Evolutionary conservation across 2,888 invertebrate genomes (phyloP).

Genomic region (Macrophya annulata): DNA sequence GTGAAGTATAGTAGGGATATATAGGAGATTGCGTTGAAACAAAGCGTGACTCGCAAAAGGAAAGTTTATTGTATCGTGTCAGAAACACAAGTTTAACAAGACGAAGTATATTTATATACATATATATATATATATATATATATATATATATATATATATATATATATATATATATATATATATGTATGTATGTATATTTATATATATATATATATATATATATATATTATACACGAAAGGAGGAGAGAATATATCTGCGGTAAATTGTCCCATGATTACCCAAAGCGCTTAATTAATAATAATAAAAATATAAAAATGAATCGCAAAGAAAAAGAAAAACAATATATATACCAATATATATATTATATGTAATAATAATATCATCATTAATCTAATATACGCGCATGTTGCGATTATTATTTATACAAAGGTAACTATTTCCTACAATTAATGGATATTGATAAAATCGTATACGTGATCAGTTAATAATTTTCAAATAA

Average conservation of each 20-base stretch:
- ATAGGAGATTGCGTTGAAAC: slow-evolving; percentile 29
- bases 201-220: neutral
- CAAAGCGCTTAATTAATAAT: neutral
- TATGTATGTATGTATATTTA: neutral
- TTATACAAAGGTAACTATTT: neutral
- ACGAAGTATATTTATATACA: neutral
- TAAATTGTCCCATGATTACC: neutral
- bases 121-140: neutral
- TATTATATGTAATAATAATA: neutral
- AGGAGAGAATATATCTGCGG: neutral
- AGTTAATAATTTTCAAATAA: neutral
- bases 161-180: neutral
- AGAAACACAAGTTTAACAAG: slow-evolving; percentile 45
- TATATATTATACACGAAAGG: no score
- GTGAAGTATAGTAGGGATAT: neutral
- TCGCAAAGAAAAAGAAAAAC: neutral
- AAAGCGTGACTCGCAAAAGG: slow-evolving; percentile 50
- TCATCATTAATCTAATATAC: neutral
- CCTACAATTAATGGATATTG: neutral
- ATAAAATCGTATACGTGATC: neutral
- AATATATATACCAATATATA: neutral
- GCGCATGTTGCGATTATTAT: neutral
- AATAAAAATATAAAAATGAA: slow-evolving; percentile 1
- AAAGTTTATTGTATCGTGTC: slow-evolving; percentile 52
- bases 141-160: neutral